Conservation (phyloP, 2,888 invertebrate genomes). For the Drosophila tripunctata region DNA sequence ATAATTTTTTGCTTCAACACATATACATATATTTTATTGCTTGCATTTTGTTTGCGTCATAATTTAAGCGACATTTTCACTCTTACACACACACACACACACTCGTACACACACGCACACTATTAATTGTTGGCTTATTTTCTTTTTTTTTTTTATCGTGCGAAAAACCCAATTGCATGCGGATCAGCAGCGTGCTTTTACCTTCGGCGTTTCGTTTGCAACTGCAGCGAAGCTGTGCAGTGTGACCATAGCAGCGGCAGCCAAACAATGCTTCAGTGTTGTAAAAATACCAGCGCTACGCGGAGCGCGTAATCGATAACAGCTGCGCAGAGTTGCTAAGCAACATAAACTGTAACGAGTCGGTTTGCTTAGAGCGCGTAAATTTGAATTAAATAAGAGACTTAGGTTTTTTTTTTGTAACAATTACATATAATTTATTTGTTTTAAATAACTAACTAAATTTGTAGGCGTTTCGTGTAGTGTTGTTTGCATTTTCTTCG, state of each 20-base stretch:
- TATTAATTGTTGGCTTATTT: conserved; percentile 38
- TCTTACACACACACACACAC: conserved; percentile 33
- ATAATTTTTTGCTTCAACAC: conserved; percentile 24
- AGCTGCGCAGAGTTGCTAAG: not conserved
- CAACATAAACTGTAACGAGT: not conserved
- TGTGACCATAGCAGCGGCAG: conserved; percentile 26
- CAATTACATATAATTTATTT: conserved; percentile 70
- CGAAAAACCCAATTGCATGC: conserved; percentile 37
- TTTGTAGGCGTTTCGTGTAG: conserved; percentile 32
- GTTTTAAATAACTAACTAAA: conserved; percentile 66
- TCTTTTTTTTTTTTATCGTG: conserved; percentile 34
- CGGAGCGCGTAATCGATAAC: not conserved
- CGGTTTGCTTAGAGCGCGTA: not conserved
- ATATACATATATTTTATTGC: conserved; percentile 32
- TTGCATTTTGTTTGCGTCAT: conserved; percentile 69
- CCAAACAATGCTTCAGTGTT: not conserved
- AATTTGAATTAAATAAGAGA: not conserved
- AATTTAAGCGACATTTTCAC: conserved; percentile 62
- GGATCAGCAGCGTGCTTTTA: conserved; percentile 14
- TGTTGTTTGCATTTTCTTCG: no score
- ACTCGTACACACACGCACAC: conserved; percentile 34
- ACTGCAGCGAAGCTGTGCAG: conserved; percentile 32
- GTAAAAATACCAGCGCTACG: conserved; percentile 19
- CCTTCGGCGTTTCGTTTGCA: conserved; percentile 60
- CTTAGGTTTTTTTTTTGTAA: conserved; percentile 46